Evolutionary conservation across 1,140 invertebrate species (phyloP), one percentile per base, ranked within the genome.

Genomic region (Planococcus citri): DNA sequence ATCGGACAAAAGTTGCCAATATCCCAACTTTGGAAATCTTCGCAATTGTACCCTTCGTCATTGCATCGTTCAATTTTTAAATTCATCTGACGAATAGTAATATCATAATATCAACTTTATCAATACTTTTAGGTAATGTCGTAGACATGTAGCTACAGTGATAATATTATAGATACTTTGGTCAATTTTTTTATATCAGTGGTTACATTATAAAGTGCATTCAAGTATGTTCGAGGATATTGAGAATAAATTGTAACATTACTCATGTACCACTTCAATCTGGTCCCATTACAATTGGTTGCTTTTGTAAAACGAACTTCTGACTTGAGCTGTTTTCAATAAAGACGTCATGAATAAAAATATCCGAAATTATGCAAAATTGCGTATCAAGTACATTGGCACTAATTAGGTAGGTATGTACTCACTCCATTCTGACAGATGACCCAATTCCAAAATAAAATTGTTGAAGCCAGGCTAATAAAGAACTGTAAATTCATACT

Each of bases 1-100:
- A 29, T 57, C 0, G 22, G 1, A 9, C 70, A 70, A 1, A 70
- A 12, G 27, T 70, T 24, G 2, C 6, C n/a, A 1, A 68, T 27
- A 10, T 20, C 68, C 64, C 64, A 70, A 1, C 24, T 27, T 33
- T 70, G 70, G 64, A 70, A 70, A n/a, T 70, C 67, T 41, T 68
- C 70, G 24, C 70, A 70, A 25, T 70, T 33, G 17, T 68, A 57
- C 1, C 70, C 70, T 0, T 70, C 24, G 0, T 27, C 0, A 17
- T 70, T 20, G 27, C 70, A 70, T n/a, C 70, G 70, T 29, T 70
- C 12, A 21, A 70, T 22, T 12, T 33, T 0, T 14, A 1, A 17
- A 3, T 41, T 21, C 0, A 41, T 37, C 69, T 41, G 1, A n/a
- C n/a, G n/a, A n/a, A n/a, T n/a, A 33, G 29, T 6, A 33, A 33